phyloP scores from a whole-genome alignment of 2,113 vertebrate genomes.

The Peromyscus leucopus region DNA sequence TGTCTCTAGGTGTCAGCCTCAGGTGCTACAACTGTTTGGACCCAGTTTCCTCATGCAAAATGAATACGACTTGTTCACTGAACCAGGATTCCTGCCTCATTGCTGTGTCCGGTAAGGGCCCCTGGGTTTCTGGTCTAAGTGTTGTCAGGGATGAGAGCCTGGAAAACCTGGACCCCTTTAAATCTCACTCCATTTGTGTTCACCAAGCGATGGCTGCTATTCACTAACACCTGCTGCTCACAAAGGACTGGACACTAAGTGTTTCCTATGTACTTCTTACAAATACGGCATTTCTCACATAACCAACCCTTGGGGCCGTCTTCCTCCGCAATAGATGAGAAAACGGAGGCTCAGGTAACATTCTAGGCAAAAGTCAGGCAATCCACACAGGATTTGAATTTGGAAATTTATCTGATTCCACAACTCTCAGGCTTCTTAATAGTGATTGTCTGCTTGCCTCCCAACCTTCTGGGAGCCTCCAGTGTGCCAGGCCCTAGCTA shows the following conservation, averaged over 20 bases:
- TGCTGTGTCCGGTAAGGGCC: slow-evolving; percentile 48
- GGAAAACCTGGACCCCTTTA: not conserved
- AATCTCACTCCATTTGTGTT: not conserved
- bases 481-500: not conserved
- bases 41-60: rapidly evolving
- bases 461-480: not conserved
- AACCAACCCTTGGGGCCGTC: not conserved
- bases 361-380: not conserved
- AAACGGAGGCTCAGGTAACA: not conserved
- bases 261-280: not conserved
- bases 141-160: not conserved
- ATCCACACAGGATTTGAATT: not conserved
- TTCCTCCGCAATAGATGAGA: not conserved
- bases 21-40: not conserved
- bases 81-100: not conserved
- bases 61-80: rapidly evolving
- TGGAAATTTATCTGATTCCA: not conserved
- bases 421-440: not conserved
- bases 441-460: not conserved
- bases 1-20: slow-evolving; percentile 63
- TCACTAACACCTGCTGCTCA: not conserved
- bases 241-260: not conserved
- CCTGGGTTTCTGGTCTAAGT: not conserved
- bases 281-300: not conserved
- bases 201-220: not conserved